These are phyloP conservation scores for Schmidtea mediterranea DNA, from an alignment of 1,140 invertebrate species.

Conservation along the genomic window DNA sequence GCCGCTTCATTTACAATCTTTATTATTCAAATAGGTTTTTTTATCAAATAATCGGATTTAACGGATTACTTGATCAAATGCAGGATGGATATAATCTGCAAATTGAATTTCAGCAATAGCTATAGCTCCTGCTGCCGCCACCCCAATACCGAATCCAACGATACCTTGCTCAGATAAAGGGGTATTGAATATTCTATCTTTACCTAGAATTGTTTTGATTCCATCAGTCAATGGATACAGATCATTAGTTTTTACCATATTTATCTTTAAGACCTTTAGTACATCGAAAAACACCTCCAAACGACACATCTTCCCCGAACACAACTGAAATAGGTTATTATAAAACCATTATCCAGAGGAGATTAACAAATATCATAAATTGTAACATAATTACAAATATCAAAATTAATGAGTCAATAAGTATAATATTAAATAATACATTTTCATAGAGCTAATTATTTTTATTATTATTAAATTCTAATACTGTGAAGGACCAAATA, in stretches of 20 bases:
- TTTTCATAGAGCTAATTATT: too few relatives aligned
- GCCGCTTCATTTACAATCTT: conserved; percentile 49
- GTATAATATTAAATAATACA: too few relatives aligned
- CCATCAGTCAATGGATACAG: too few relatives aligned
- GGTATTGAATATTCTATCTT: conserved; percentile 78
- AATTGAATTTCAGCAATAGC: conserved; percentile 97
- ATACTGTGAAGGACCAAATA: too few relatives aligned
- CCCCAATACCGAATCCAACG: conserved; percentile 77
- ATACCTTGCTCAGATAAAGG: conserved; percentile 94
- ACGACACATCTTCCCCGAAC: conserved; percentile 92
- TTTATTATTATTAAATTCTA: too few relatives aligned
- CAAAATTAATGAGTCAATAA: too few relatives aligned
- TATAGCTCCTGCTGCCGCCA: conserved; percentile 55
- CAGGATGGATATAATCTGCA: conserved; percentile 94
- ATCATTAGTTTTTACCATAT: conserved; percentile 48
- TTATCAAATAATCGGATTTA: neutral
- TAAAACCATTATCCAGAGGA: too few relatives aligned
- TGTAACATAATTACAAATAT: too few relatives aligned
- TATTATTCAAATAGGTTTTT: neutral
- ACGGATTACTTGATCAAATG: conserved; percentile 65
- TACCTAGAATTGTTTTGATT: too few relatives aligned
- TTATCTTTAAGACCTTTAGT: conserved; percentile 68
- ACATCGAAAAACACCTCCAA: conserved; percentile 92
- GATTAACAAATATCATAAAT: too few relatives aligned
- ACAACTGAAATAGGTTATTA: conserved; percentile 46